These are phyloP conservation scores for Melanotaenia parkinsoni DNA, from an alignment of 2,797 vertebrate genomes.

Conservation along the genomic window DNA sequence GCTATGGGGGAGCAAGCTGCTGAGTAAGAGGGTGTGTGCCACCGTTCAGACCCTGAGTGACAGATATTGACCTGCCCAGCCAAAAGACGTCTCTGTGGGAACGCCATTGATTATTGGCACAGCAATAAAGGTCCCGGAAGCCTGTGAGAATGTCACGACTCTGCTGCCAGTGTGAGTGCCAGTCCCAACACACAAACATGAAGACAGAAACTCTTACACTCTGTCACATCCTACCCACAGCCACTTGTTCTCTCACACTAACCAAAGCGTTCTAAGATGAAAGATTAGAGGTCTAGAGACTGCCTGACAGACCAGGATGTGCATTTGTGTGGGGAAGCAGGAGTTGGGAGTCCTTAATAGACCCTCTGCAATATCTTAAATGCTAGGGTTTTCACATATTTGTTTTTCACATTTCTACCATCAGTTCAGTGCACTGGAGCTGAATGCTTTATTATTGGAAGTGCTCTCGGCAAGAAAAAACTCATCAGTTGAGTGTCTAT, in stretches of 20 bases:
- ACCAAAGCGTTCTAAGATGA: slow-evolving; percentile 15
- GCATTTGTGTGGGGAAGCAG: slow-evolving; percentile 7
- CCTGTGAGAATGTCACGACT: slow-evolving; percentile 83
- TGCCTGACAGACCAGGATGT: not conserved
- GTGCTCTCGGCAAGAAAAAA: not conserved
- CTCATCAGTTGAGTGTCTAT: not conserved
- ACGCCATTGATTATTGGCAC: slow-evolving; percentile 84
- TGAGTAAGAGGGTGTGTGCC: slow-evolving; percentile 80
- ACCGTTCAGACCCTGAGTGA: slow-evolving; percentile 79
- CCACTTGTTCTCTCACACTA: slow-evolving; percentile 37
- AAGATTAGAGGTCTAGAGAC: slow-evolving; percentile 15
- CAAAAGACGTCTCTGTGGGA: slow-evolving; percentile 81
- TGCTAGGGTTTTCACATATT: not conserved
- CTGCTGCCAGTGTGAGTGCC: slow-evolving; percentile 56
- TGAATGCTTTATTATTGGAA: not conserved
- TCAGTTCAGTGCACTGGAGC: not conserved
- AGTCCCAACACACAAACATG: slow-evolving; percentile 59
- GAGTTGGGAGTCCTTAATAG: not conserved
- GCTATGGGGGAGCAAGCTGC: slow-evolving; percentile 60
- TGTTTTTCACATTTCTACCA: not conserved
- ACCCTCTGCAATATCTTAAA: not conserved
- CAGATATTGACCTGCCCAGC: slow-evolving; percentile 83
- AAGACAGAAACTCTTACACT: slow-evolving; percentile 43
- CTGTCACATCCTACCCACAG: slow-evolving; percentile 47
- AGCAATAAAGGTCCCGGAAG: slow-evolving; percentile 80